Evolutionary conservation across 2,888 invertebrate genomes (phyloP).

Genomic region (Chrysomela aeneicollis): DNA sequence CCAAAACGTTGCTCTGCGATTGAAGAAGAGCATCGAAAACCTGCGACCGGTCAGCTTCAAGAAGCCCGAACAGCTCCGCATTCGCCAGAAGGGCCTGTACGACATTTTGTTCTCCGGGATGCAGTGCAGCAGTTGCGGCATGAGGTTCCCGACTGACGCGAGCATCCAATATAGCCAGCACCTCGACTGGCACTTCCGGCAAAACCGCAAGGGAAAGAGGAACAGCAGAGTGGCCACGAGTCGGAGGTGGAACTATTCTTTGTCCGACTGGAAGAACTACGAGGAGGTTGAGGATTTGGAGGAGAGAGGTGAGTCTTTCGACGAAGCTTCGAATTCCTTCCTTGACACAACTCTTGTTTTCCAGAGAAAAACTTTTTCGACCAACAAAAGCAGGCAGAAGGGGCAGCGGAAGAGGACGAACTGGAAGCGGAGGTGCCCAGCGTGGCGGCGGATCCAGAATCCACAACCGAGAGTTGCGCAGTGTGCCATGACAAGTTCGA

Average conservation of each 20-base stretch:
- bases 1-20: too few relatives aligned
- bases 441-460: slow-evolving; percentile 73
- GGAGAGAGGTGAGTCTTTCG: slow-evolving; percentile 72
- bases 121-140: slow-evolving; percentile 96
- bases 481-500: slow-evolving; percentile 94
- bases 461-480: slow-evolving; percentile 76
- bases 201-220: slow-evolving; percentile 88
- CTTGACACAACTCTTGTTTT: slow-evolving; percentile 29
- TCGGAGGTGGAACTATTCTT: slow-evolving; percentile 89
- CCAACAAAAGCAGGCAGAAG: slow-evolving; percentile 66
- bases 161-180: slow-evolving; percentile 93
- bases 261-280: slow-evolving; percentile 92
- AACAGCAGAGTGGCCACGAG: slow-evolving; percentile 84
- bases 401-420: slow-evolving; percentile 67
- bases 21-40: slow-evolving; percentile 51
- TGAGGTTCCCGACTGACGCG: slow-evolving; percentile 89
- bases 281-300: slow-evolving; percentile 93
- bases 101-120: slow-evolving; percentile 83
- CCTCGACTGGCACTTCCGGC: slow-evolving; percentile 98
- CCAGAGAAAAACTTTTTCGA: slow-evolving; percentile 90
- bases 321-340: slow-evolving; percentile 7
- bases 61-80: slow-evolving; percentile 77
- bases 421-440: slow-evolving; percentile 71
- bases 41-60: slow-evolving; percentile 73
- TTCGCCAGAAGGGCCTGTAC: slow-evolving; percentile 75